These are phyloP conservation scores for Cryptosula pallasiana DNA, from an alignment of 2,888 invertebrate genomes.

Conservation along the genomic window DNA sequence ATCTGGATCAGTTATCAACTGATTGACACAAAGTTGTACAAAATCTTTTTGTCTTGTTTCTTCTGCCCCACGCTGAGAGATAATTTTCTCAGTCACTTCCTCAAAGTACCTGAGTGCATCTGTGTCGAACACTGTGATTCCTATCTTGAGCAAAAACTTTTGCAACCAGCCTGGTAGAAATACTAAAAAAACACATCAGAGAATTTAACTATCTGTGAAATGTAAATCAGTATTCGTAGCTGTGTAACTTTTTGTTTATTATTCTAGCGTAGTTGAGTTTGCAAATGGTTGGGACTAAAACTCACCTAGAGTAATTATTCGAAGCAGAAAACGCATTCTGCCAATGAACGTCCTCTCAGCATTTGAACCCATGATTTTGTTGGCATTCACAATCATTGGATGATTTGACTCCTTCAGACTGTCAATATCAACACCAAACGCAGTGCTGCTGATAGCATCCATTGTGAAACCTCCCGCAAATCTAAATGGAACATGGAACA, in stretches of 20 bases:
- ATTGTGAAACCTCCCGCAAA: slow-evolving; percentile 20
- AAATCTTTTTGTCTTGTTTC: slow-evolving; percentile 6
- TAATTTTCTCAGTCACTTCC: neutral
- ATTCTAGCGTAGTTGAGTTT: no score
- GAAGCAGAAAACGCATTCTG: neutral
- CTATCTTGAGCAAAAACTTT: neutral
- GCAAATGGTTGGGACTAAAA: no score
- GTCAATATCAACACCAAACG: slow-evolving; percentile 11
- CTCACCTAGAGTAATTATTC: neutral
- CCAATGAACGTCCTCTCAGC: neutral
- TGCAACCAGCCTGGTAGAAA: neutral
- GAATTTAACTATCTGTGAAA: no score
- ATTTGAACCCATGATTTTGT: neutral
- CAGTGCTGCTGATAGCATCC: slow-evolving; percentile 20
- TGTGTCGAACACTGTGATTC: neutral
- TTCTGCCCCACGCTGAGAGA: neutral
- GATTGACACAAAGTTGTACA: slow-evolving; percentile 15
- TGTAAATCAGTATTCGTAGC: no score
- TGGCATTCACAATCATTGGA: slow-evolving; percentile 9
- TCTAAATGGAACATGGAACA: neutral
- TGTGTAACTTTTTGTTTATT: no score
- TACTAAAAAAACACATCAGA: slow-evolving; percentile 1
- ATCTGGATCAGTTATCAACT: neutral
- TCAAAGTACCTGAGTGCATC: neutral
- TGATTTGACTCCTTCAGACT: slow-evolving; percentile 4